phyloP scores from a whole-genome alignment of 1,140 invertebrate species.

The Drosophila ogumai region DNA sequence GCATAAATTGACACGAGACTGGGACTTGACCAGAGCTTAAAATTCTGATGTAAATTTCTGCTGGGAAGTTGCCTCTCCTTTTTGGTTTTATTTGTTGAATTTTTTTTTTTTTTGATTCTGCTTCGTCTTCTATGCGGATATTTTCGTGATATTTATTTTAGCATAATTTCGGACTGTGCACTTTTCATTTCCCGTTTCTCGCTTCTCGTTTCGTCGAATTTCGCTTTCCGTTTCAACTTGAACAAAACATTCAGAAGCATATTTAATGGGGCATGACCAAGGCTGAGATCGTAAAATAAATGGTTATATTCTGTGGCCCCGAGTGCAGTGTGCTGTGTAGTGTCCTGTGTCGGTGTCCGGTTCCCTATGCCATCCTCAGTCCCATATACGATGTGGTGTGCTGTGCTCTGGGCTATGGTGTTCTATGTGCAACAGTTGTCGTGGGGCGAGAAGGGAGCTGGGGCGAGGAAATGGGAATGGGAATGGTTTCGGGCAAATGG shows the following conservation, averaged over 20 bases:
- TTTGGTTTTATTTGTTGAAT: slow-evolving; percentile 1
- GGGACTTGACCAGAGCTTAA: slow-evolving; percentile 25
- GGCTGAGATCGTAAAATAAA: slow-evolving; percentile 69
- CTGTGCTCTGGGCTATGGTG: neutral
- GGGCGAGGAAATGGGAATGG: slow-evolving; percentile 29
- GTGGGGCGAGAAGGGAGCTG: neutral
- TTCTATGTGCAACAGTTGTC: slow-evolving; percentile 68
- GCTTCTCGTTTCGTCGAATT: slow-evolving; percentile 13
- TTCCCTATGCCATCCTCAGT: slow-evolving; percentile 10
- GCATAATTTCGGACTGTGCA: slow-evolving; percentile 54
- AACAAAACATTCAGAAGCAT: slow-evolving; percentile 62
- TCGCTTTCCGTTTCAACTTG: slow-evolving; percentile 39
- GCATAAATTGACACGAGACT: slow-evolving; percentile 51
- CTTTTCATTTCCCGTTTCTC: slow-evolving; percentile 37
- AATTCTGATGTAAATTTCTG: slow-evolving; percentile 45
- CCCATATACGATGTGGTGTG: slow-evolving; percentile 15
- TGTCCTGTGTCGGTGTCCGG: slow-evolving; percentile 11
- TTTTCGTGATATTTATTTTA: slow-evolving; percentile 46
- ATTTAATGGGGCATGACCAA: slow-evolving; percentile 70
- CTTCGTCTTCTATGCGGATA: slow-evolving; percentile 12
- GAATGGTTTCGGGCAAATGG: slow-evolving; percentile 52
- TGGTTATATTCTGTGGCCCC: slow-evolving; percentile 48
- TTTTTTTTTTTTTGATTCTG: slow-evolving; percentile 21
- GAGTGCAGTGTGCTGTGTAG: slow-evolving; percentile 36
- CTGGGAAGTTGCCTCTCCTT: slow-evolving; percentile 16